Percentiles rank a stretch among this genome's conserved stretches.
phyloP scores from a whole-genome alignment of 2,113 vertebrate genomes.

The Hirundichthys speculiger region DNA sequence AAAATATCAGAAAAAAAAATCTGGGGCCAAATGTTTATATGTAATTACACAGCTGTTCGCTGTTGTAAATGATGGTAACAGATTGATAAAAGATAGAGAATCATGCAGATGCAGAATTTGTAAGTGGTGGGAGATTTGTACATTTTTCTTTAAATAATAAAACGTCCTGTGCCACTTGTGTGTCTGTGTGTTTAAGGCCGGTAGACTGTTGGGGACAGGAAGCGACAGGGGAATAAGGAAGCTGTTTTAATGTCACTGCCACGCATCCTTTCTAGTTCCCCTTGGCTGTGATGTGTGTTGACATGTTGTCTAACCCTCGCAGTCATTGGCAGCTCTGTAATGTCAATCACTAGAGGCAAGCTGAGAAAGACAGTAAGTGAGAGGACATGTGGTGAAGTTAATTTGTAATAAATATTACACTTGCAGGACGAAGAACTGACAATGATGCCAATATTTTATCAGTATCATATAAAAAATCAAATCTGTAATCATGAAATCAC shows the following conservation, averaged over 20 bases:
- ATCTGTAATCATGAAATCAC: too few relatives aligned
- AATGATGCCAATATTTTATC: too few relatives aligned
- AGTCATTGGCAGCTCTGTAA: slow-evolving; percentile 64
- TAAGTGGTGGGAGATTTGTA: not conserved
- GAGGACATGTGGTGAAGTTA: slow-evolving; percentile 21
- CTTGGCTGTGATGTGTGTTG: slow-evolving; percentile 55
- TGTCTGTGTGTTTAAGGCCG: slow-evolving; percentile 19
- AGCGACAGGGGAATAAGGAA: slow-evolving; percentile 52
- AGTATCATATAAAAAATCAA: too few relatives aligned
- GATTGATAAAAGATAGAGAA: not conserved
- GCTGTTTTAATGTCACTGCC: slow-evolving; percentile 59
- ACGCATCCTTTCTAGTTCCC: slow-evolving; percentile 56
- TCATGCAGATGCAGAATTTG: not conserved
- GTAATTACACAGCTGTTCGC: too few relatives aligned
- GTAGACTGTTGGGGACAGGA: slow-evolving; percentile 22
- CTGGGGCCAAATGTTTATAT: too few relatives aligned
- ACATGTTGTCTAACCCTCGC: slow-evolving; percentile 48
- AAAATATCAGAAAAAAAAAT: too few relatives aligned
- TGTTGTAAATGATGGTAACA: too few relatives aligned
- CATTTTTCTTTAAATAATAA: slow-evolving; percentile 1
- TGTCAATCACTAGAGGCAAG: slow-evolving; percentile 46
- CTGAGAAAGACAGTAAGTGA: slow-evolving; percentile 32
- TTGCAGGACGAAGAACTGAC: too few relatives aligned
- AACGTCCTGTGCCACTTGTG: not conserved
- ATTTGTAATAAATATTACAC: slow-evolving; percentile 23